These are phyloP conservation scores for Myotis pilosus DNA, from an alignment of 2,797 vertebrate species.

Conservation along the genomic window DNA sequence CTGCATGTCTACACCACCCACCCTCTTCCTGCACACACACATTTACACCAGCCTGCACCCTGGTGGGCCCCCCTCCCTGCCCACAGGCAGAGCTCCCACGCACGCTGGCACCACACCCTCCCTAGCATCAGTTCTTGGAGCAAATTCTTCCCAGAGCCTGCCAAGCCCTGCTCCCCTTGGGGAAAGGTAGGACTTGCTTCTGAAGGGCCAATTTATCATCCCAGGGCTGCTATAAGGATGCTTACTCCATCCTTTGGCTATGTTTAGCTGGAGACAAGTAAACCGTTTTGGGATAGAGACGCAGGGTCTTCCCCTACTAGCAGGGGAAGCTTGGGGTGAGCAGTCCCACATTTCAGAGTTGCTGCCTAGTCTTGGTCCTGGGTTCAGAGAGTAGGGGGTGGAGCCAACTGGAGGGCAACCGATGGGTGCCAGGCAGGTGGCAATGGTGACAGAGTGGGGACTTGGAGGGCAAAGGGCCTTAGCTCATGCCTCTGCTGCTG, in stretches of 20 bases:
- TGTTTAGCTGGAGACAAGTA: not conserved
- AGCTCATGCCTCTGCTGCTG: not conserved
- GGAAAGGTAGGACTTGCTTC: not conserved
- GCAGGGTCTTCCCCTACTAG: not conserved
- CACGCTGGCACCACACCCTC: not conserved
- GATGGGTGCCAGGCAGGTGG: not conserved
- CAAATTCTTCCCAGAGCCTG: not conserved
- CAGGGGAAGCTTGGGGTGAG: not conserved
- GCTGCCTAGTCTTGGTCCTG: not conserved
- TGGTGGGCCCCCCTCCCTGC: not conserved
- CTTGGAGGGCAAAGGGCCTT: not conserved
- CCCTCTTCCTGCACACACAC: not conserved
- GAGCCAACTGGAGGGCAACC: not conserved
- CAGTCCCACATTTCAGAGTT: not conserved
- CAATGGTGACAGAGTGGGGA: not conserved
- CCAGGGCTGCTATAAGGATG: not conserved
- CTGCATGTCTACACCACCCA: not conserved
- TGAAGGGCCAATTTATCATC: not conserved
- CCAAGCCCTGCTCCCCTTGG: not conserved
- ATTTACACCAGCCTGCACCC: not conserved
- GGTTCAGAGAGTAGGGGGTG: not conserved
- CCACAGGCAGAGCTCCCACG: not conserved
- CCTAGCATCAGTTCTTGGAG: not conserved
- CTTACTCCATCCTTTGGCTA: not conserved
- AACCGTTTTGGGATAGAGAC: not conserved